Percentiles rank a stretch among this genome's conserved stretches.
These are phyloP conservation scores for Anarrhichthys ocellatus DNA, from an alignment of 2,113 vertebrate genomes.

Conservation along the genomic window DNA sequence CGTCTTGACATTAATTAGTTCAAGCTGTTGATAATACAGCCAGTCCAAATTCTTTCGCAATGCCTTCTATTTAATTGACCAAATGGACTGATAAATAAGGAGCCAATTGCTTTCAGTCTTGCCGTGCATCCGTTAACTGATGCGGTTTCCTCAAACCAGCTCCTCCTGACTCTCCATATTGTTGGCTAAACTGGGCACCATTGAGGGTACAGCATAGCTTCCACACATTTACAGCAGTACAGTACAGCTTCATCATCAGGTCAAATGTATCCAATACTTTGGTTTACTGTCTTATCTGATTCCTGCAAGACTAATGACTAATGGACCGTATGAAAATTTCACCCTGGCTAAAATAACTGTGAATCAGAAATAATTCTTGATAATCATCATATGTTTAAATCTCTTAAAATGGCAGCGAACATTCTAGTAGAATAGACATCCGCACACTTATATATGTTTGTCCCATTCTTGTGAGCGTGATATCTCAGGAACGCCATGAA, in stretches of 20 bases:
- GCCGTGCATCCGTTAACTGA: conserved; percentile 22
- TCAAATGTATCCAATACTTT: too few relatives aligned
- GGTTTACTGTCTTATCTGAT: too few relatives aligned
- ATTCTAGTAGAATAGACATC: too few relatives aligned
- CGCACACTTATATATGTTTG: neutral
- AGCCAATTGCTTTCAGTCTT: conserved; percentile 32
- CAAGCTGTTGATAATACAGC: conserved; percentile 72
- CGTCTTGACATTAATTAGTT: conserved; percentile 79
- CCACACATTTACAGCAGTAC: neutral
- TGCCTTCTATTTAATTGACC: conserved; percentile 74
- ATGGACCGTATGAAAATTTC: too few relatives aligned
- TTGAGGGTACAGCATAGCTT: neutral
- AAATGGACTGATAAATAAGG: conserved; percentile 73
- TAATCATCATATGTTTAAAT: too few relatives aligned
- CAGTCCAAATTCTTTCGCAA: conserved; percentile 64
- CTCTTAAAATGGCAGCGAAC: too few relatives aligned
- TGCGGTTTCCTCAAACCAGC: neutral
- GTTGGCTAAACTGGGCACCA: neutral
- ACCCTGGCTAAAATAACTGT: too few relatives aligned
- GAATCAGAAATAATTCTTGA: too few relatives aligned
- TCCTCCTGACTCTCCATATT: conserved; percentile 2
- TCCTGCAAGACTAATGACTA: too few relatives aligned
- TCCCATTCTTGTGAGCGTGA: neutral
- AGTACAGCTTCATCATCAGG: too few relatives aligned
- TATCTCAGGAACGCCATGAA: neutral